Conservation (phyloP, 2,113 vertebrate genomes). For the Chaetodon auriga region DNA sequence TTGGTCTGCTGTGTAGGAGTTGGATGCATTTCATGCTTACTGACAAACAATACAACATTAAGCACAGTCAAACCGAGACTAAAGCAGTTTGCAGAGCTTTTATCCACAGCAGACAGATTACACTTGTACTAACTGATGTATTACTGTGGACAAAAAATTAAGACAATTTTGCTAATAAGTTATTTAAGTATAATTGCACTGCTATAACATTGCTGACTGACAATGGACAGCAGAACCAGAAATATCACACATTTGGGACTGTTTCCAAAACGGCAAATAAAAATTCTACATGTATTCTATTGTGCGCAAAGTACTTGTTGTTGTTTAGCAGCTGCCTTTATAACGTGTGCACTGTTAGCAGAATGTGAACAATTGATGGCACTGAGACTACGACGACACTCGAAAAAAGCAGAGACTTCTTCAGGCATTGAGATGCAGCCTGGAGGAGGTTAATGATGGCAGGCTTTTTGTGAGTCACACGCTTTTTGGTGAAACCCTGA, state of each 20-base stretch:
- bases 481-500: neutral
- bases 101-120: neutral
- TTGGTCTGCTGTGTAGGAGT: slow-evolving; percentile 22
- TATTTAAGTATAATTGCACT: neutral
- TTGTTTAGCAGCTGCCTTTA: too few species aligned
- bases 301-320: too few species aligned
- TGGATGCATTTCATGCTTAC: neutral
- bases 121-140: neutral
- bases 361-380: neutral
- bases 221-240: neutral
- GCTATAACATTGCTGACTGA: neutral
- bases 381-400: neutral
- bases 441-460: neutral
- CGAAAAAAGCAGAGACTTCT: neutral
- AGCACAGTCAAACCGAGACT: neutral
- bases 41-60: slow-evolving; percentile 1
- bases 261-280: too few species aligned
- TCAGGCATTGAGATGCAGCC: neutral
- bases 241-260: neutral
- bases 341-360: neutral
- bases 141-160: neutral
- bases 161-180: neutral
- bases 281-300: too few species aligned
- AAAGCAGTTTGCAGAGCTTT: neutral
- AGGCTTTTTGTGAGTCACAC: too few species aligned